Conservation (phyloP, 1,140 invertebrate species). For the Drosophila suzukii region DNA sequence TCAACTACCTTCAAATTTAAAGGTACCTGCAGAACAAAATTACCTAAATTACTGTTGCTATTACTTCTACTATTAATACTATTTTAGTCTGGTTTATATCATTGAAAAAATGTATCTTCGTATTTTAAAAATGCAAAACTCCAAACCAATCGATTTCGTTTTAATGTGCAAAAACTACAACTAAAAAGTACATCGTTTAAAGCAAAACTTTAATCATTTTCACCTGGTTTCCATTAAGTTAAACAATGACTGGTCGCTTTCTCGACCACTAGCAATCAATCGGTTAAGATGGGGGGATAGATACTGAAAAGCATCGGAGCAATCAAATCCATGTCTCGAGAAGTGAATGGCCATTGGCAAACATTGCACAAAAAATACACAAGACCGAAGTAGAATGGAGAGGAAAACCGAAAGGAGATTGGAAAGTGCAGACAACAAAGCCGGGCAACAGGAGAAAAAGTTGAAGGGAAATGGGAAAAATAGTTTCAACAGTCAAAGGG, state of each 20-base stretch:
- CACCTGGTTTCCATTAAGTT: neutral
- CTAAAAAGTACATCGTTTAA: neutral
- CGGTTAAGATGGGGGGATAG: conserved; percentile 20
- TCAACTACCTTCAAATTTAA: too few species aligned
- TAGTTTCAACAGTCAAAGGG: conserved; percentile 27
- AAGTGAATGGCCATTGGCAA: conserved; percentile 47
- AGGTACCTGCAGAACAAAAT: too few species aligned
- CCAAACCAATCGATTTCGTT: too few species aligned
- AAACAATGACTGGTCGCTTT: neutral
- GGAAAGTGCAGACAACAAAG: conserved; percentile 41
- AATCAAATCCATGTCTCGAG: conserved; percentile 66
- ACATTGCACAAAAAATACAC: conserved; percentile 49
- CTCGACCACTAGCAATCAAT: neutral
- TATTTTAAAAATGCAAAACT: too few species aligned
- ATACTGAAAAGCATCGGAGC: conserved; percentile 60
- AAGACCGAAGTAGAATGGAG: conserved; percentile 4
- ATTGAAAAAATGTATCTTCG: too few species aligned
- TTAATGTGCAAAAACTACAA: neutral
- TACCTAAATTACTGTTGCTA: too few species aligned
- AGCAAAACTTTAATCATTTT: neutral
- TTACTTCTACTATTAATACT: too few species aligned
- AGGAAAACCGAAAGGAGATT: conserved; percentile 28
- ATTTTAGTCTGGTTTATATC: too few species aligned
- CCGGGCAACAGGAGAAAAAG: conserved; percentile 7
- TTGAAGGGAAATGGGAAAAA: conserved; percentile 37